phyloP scores from a whole-genome alignment of 2,797 vertebrate genomes.

The Helostoma temminkii region DNA sequence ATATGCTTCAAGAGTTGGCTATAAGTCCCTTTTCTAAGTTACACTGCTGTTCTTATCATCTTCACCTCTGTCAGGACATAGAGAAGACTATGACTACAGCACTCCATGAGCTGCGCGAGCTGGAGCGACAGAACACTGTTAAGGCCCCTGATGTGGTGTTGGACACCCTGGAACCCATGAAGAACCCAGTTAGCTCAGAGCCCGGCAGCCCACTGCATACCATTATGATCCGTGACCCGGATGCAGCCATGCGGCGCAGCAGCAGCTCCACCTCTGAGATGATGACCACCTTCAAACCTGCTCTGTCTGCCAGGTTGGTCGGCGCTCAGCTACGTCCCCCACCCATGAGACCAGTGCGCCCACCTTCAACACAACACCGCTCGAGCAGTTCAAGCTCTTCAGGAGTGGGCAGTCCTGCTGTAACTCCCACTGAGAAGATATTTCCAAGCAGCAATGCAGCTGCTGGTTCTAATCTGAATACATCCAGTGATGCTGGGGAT shows the following conservation, averaged over 20 bases:
- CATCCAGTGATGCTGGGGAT: constrained; percentile 82
- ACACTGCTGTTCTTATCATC: background rate
- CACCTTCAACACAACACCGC: constrained; percentile 90
- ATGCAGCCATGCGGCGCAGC: constrained; percentile 95
- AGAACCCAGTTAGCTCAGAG: constrained; percentile 91
- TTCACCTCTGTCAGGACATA: constrained; percentile 88
- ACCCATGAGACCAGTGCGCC: constrained; percentile 87
- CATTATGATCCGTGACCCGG: constrained; percentile 96
- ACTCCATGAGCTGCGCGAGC: constrained; percentile 94
- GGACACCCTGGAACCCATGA: constrained; percentile 96
- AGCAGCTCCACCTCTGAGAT: constrained; percentile 95
- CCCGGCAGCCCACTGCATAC: constrained; percentile 96
- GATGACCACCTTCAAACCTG: constrained; percentile 98
- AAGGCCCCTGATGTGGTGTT: constrained; percentile 97
- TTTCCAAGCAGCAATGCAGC: constrained; percentile 86
- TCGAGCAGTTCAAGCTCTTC: constrained; percentile 98
- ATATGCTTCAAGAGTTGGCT: no score
- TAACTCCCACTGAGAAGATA: constrained; percentile 96
- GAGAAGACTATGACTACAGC: constrained; percentile 99
- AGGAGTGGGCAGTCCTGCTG: constrained; percentile 93
- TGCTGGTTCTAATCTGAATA: constrained; percentile 61
- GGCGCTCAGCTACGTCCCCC: constrained; percentile 94
- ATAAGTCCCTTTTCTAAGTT: background rate
- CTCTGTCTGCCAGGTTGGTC: constrained; percentile 90
- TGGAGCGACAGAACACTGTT: constrained; percentile 94